These are phyloP conservation scores for Lasioglossum morio DNA, from an alignment of 2,888 invertebrate species.

Conservation along the genomic window DNA sequence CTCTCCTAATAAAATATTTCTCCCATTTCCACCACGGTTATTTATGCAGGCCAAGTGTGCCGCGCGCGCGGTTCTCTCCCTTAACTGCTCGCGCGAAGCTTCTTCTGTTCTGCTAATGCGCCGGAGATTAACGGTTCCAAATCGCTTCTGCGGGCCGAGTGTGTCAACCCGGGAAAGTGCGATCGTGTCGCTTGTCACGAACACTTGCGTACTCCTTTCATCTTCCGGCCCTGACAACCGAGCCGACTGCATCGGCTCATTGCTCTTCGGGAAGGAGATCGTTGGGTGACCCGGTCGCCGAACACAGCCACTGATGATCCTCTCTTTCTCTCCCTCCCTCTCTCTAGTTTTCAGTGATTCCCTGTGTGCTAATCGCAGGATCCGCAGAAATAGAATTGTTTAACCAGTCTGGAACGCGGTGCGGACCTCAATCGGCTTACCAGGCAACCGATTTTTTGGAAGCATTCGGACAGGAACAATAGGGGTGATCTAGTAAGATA, in stretches of 20 bases:
- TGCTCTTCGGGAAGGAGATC: slow-evolving; percentile 2
- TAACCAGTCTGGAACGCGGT: not conserved
- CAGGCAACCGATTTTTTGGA: not conserved
- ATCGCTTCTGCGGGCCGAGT: slow-evolving; percentile 28
- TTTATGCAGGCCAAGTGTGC: slow-evolving; percentile 38
- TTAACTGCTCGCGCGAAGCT: not conserved
- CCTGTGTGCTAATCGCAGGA: not conserved
- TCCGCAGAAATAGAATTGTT: slow-evolving; percentile 12
- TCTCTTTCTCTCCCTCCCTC: not conserved
- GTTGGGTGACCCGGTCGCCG: not conserved
- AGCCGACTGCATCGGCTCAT: slow-evolving; percentile 17
- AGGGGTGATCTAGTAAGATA: not conserved
- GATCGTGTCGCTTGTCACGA: slow-evolving; percentile 51
- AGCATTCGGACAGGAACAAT: not conserved
- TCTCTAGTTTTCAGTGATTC: not conserved
- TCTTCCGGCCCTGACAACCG: slow-evolving; percentile 21
- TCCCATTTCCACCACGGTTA: slow-evolving; percentile 14
- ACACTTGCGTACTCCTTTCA: slow-evolving; percentile 53
- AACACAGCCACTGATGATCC: slow-evolving; percentile 6
- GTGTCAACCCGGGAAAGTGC: slow-evolving; percentile 41
- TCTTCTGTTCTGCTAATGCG: slow-evolving; percentile 35
- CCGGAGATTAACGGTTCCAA: slow-evolving; percentile 51
- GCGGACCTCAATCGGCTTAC: not conserved
- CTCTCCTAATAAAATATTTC: slow-evolving; percentile 48
- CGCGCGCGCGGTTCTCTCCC: not conserved